Evolutionary conservation across 2,797 vertebrate species (phyloP).

Genomic region (Pipistrellus nathusii): DNA sequence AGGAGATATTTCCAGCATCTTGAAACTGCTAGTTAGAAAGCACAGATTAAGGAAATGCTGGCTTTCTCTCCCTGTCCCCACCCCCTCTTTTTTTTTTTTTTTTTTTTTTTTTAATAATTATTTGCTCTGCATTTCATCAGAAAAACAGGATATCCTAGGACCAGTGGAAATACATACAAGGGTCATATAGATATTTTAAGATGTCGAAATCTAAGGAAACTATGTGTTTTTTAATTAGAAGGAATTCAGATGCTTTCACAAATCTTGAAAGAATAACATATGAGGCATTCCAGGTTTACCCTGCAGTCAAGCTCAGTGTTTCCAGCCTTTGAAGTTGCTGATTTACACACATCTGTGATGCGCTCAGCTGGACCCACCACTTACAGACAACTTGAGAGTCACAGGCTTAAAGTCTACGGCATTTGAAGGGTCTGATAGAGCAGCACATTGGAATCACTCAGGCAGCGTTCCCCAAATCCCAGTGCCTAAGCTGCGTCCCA

Average conservation of each 20-base stretch:
- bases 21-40: conserved; percentile 54
- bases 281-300: conserved; percentile 82
- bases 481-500: background rate
- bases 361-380: conserved; percentile 67
- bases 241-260: conserved; percentile 81
- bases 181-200: conserved; percentile 72
- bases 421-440: conserved; percentile 12
- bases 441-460: background rate
- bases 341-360: conserved; percentile 79
- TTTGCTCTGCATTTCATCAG: conserved; percentile 69
- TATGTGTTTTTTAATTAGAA: conserved; percentile 79
- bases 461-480: background rate
- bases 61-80: background rate
- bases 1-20: conserved; percentile 56
- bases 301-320: conserved; percentile 78
- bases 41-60: conserved; percentile 52
- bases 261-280: conserved; percentile 82
- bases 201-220: conserved; percentile 73
- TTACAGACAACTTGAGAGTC: conserved; percentile 67
- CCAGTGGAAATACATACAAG: conserved; percentile 71
- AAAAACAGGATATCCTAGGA: conserved; percentile 70
- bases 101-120: background rate
- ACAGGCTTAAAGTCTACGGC: background rate
- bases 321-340: conserved; percentile 80
- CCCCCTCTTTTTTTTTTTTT: background rate